Evolutionary conservation across 2,113 vertebrate species (phyloP).

Genomic region (Colossoma macropomum): DNA sequence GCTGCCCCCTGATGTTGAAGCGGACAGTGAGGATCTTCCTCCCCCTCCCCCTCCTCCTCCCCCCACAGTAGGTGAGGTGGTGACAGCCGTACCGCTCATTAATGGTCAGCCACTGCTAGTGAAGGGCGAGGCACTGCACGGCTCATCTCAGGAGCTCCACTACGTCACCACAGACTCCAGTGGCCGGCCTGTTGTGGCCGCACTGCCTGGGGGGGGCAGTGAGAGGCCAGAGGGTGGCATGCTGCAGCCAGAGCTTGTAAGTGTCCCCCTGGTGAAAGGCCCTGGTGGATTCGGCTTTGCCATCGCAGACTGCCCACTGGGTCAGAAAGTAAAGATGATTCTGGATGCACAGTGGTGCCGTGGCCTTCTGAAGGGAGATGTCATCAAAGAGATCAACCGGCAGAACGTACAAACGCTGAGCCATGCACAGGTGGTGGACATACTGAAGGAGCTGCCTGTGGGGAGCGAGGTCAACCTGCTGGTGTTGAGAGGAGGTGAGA

Average conservation of each 20-base stretch:
- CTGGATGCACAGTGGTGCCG: slow-evolving; percentile 97
- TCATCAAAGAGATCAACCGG: slow-evolving; percentile 95
- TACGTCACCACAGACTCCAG: slow-evolving; percentile 81
- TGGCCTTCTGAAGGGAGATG: slow-evolving; percentile 92
- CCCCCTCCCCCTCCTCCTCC: slow-evolving; percentile 53
- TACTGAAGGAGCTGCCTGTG: slow-evolving; percentile 94
- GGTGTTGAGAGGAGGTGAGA: slow-evolving; percentile 90
- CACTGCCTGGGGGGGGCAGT: slow-evolving; percentile 79
- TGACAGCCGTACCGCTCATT: slow-evolving; percentile 73
- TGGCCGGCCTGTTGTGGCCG: slow-evolving; percentile 72
- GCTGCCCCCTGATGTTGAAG: slow-evolving; percentile 86
- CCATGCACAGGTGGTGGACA: slow-evolving; percentile 96
- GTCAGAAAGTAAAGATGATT: slow-evolving; percentile 99
- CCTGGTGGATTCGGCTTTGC: slow-evolving; percentile 97
- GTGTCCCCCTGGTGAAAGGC: slow-evolving; percentile 89
- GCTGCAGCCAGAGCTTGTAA: slow-evolving; percentile 90
- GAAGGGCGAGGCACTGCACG: slow-evolving; percentile 67
- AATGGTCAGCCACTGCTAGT: slow-evolving; percentile 74
- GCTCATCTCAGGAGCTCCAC: slow-evolving; percentile 81
- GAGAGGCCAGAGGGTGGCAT: slow-evolving; percentile 72
- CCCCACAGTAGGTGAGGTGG: slow-evolving; percentile 71
- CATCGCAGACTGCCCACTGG: slow-evolving; percentile 93
- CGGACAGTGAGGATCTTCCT: slow-evolving; percentile 71
- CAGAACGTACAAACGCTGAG: slow-evolving; percentile 94
- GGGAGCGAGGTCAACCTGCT: slow-evolving; percentile 93